Evolutionary conservation across 1,140 invertebrate species (phyloP), one percentile per base, ranked within the genome.

Genomic region (Listronotus oregonensis): DNA sequence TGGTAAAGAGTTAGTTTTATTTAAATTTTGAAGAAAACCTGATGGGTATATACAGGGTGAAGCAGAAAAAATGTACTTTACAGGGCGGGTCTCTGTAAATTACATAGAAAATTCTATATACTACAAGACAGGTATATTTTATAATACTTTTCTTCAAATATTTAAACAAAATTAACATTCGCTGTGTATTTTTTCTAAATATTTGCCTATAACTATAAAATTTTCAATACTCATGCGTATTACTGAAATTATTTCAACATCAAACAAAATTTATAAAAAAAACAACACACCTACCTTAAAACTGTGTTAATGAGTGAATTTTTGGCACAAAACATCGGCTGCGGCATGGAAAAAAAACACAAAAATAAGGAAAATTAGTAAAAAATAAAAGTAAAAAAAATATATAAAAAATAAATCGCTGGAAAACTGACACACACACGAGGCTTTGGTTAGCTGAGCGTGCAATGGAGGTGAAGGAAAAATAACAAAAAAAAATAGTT

Each of bases 251-350:
- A 64, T 49, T 50, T 44, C 46, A 32, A 49, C 12, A 56, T 34
- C 8, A 49, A 43, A 47, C 12, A 55, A 32, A 17, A 42, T 10
- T 17, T 9, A 58, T 40, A 64, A 58, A 52, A 71, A 31, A 15
- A 39, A 66, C 52, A 7, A 42, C 55, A 54, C 62, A 75, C 73
- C 72, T 75, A 75, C 73, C 73, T 73, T 72, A 50, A 52, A 15
- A 55, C 44, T 65, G 55, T 46, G 56, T 66, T 66, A 65, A 67
- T 75, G 68, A 70, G 71, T 72, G 69, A 73, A 67, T 72, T 74
- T 76, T 77, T 77, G 75, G 75, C 75, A 77, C 75, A 77, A 71
- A 71, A 75, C 72, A 71, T 77, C 74, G 70, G 70, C 73, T 63
- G 74, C 75, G 68, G 74, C 74, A 73, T 76, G 74, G 69, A 77